Evolutionary conservation across 2,888 invertebrate genomes (phyloP).

Genomic region (Gerris lacustris): DNA sequence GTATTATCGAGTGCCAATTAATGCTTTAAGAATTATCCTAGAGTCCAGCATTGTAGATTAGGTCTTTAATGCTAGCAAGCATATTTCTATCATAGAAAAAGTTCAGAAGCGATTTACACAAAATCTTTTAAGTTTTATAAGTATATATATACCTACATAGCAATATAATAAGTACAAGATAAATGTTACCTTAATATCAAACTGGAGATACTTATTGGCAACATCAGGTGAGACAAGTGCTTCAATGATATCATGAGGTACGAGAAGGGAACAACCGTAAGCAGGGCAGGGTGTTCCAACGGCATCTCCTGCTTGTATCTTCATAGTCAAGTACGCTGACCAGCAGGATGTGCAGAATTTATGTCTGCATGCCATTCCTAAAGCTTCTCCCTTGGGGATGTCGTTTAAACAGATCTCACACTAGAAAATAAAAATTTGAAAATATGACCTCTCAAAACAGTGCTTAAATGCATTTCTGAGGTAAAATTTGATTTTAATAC

Average conservation of each 20-base stretch:
- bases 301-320: constrained; percentile 41
- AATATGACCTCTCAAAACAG: too few species aligned
- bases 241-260: constrained; percentile 54
- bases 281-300: constrained; percentile 55
- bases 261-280: constrained; percentile 48
- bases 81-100: too few species aligned
- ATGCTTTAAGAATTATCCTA: too few species aligned
- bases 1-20: too few species aligned
- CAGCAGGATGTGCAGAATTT: constrained; percentile 52
- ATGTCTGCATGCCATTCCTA: constrained; percentile 49
- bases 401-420: constrained; percentile 48
- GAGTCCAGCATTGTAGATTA: too few species aligned
- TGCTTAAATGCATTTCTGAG: too few species aligned
- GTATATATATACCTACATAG: too few species aligned
- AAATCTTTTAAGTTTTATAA: too few species aligned
- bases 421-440: constrained; percentile 36
- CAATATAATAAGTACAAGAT: too few species aligned
- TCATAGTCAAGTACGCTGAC: constrained; percentile 48
- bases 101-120: too few species aligned
- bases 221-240: constrained; percentile 52
- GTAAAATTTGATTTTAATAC: too few species aligned
- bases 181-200: constrained; percentile 50
- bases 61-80: too few species aligned
- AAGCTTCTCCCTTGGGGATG: constrained; percentile 30
- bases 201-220: constrained; percentile 52